Percentiles rank a stretch among this genome's conserved stretches.
Conservation (phyloP, 2,113 vertebrate species). For the Dolichallabes microphthalmus region DNA sequence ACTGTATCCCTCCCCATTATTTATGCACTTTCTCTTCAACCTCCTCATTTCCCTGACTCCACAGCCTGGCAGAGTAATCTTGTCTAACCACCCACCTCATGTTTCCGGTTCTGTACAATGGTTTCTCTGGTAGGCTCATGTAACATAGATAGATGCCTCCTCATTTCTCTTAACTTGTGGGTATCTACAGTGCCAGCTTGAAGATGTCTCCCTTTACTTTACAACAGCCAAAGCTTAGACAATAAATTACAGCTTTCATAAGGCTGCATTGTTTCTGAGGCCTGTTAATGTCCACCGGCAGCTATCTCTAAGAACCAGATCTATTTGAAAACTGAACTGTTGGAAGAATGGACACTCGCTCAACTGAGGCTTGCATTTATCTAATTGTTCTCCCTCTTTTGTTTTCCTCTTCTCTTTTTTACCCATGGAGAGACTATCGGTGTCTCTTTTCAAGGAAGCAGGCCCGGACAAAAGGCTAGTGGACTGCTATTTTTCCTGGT, state of each 20-base stretch:
- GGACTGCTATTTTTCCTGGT: slow-evolving; percentile 25
- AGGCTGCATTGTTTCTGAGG: slow-evolving; percentile 33
- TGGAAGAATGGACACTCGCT: slow-evolving; percentile 45
- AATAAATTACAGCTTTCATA: slow-evolving; percentile 22
- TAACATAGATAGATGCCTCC: slow-evolving; percentile 21
- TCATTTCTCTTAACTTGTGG: not conserved
- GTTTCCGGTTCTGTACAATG: slow-evolving; percentile 43
- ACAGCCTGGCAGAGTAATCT: slow-evolving; percentile 46
- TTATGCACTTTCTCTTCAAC: not conserved
- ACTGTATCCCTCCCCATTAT: not conserved
- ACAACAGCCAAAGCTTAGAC: not conserved
- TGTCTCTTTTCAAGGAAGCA: slow-evolving; percentile 6
- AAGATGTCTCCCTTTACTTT: not conserved
- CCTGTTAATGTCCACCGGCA: slow-evolving; percentile 56
- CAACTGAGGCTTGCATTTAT: slow-evolving; percentile 8
- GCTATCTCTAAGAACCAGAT: slow-evolving; percentile 63
- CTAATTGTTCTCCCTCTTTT: slow-evolving; percentile 11
- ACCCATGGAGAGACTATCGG: slow-evolving; percentile 17
- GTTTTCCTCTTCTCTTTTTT: not conserved
- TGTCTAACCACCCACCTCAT: slow-evolving; percentile 40
- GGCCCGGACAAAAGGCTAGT: slow-evolving; percentile 29
- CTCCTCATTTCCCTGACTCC: not conserved
- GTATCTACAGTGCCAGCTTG: slow-evolving; percentile 23
- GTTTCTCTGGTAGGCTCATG: slow-evolving; percentile 34
- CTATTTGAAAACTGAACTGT: slow-evolving; percentile 43